A percentile compares a stretch with the other conserved stretches of the same genome.
phyloP scores from a whole-genome alignment of 2,888 invertebrate genomes.

The Scaptomyza reducta region DNA sequence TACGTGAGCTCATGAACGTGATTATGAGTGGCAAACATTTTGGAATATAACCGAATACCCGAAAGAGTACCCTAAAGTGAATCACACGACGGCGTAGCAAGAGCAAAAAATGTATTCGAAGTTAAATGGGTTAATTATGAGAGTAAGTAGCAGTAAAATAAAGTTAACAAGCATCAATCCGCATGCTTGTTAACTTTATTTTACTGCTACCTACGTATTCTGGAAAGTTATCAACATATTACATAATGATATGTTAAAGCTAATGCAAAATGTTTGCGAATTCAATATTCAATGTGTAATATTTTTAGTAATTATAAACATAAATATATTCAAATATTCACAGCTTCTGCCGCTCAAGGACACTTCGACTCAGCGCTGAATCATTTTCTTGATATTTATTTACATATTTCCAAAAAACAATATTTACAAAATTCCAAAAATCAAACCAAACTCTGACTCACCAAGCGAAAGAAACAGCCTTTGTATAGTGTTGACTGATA shows the following conservation, averaged over 20 bases:
- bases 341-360: constrained; percentile 28
- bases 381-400: constrained; percentile 19
- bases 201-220: no score
- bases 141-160: constrained; percentile 27
- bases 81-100: constrained; percentile 17
- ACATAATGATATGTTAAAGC: background rate
- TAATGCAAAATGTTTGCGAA: no score
- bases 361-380: constrained; percentile 20
- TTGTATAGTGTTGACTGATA: constrained; percentile 9
- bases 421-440: background rate
- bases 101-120: background rate
- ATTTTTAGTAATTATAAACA: no score
- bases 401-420: background rate
- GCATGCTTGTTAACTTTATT: no score
- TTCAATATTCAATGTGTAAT: no score
- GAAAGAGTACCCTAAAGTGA: constrained; percentile 36
- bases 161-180: constrained; percentile 11
- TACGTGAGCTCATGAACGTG: constrained; percentile 70
- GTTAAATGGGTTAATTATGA: constrained; percentile 33
- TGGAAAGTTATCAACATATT: constrained; percentile 16
- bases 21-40: constrained; percentile 21
- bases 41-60: constrained; percentile 2
- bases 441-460: constrained; percentile 1
- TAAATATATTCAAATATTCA: background rate
- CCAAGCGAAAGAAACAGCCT: background rate